Evolutionary conservation across 2,888 invertebrate species (phyloP).

Genomic region (Spodoptera picta): DNA sequence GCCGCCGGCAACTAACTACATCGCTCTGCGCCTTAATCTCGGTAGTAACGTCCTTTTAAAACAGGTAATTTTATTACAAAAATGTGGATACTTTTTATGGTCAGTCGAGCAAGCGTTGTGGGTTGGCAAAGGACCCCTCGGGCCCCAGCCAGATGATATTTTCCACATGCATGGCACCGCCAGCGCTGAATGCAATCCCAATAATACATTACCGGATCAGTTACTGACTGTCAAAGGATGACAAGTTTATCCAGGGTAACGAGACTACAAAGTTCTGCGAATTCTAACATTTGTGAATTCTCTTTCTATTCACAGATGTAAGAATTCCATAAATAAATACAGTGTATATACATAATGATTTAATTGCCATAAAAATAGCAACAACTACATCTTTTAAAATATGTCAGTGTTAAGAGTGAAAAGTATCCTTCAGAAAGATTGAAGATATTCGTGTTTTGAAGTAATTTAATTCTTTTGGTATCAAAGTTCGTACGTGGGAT

Average conservation of each 20-base stretch:
- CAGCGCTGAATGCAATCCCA: slow-evolving; percentile 76
- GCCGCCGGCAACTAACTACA: slow-evolving; percentile 86
- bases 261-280: slow-evolving; percentile 71
- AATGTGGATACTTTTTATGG: slow-evolving; percentile 84
- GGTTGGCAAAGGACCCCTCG: slow-evolving; percentile 66
- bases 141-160: slow-evolving; percentile 64
- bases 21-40: slow-evolving; percentile 87
- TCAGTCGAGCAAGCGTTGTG: slow-evolving; percentile 77
- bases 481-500: slow-evolving; percentile 26
- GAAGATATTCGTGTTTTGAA: slow-evolving; percentile 29
- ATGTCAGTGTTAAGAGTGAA: slow-evolving; percentile 15
- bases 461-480: slow-evolving; percentile 25
- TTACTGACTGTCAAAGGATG: slow-evolving; percentile 80
- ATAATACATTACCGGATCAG: slow-evolving; percentile 74
- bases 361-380: slow-evolving; percentile 23
- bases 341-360: neutral
- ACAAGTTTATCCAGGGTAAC: slow-evolving; percentile 59
- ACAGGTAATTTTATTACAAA: slow-evolving; percentile 88
- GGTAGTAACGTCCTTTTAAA: slow-evolving; percentile 88
- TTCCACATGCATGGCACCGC: slow-evolving; percentile 69
- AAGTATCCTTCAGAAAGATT: slow-evolving; percentile 16
- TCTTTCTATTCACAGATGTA: too few relatives aligned
- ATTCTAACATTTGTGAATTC: slow-evolving; percentile 36
- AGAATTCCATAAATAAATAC: too few relatives aligned
- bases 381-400: slow-evolving; percentile 24